A percentile compares a stretch with the other conserved stretches of the same genome.
Conservation (phyloP, 2,797 vertebrate genomes). For the Melanogrammus aeglefinus region DNA sequence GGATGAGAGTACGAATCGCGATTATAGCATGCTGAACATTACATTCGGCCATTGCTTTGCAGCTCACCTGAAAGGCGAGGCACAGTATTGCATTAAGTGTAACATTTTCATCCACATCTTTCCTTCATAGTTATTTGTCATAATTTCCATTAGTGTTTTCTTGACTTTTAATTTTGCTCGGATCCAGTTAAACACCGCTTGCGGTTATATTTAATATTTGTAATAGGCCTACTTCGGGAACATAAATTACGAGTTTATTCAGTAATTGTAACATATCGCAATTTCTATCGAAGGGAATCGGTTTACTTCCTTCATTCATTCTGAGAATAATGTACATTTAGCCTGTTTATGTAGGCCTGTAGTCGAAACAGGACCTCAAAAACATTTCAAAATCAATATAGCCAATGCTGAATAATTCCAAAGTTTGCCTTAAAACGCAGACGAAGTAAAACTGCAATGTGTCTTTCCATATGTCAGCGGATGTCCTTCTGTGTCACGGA, state of each 20-base stretch:
- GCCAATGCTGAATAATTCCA: not conserved
- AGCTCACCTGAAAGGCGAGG: too few relatives aligned
- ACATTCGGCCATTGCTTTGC: too few relatives aligned
- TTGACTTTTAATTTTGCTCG: too few relatives aligned
- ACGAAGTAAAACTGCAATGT: not conserved
- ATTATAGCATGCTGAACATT: too few relatives aligned
- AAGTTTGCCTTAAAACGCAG: not conserved
- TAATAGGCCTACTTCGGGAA: not conserved
- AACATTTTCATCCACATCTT: too few relatives aligned
- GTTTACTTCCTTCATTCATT: not conserved
- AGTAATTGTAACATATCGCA: not conserved
- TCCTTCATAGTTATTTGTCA: too few relatives aligned
- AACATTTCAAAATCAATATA: not conserved
- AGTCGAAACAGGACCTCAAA: not conserved
- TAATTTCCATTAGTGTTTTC: too few relatives aligned
- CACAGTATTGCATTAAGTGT: too few relatives aligned
- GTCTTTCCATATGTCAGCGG: constrained; percentile 3
- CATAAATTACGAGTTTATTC: not conserved
- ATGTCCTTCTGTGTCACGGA: not conserved
- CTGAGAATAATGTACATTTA: too few relatives aligned
- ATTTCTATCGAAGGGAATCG: not conserved
- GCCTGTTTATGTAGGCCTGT: not conserved
- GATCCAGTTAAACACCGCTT: too few relatives aligned
- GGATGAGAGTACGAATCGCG: too few relatives aligned
- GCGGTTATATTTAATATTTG: not conserved